These are phyloP conservation scores for Sogatella furcifera DNA, from an alignment of 1,140 invertebrate genomes.

Conservation along the genomic window DNA sequence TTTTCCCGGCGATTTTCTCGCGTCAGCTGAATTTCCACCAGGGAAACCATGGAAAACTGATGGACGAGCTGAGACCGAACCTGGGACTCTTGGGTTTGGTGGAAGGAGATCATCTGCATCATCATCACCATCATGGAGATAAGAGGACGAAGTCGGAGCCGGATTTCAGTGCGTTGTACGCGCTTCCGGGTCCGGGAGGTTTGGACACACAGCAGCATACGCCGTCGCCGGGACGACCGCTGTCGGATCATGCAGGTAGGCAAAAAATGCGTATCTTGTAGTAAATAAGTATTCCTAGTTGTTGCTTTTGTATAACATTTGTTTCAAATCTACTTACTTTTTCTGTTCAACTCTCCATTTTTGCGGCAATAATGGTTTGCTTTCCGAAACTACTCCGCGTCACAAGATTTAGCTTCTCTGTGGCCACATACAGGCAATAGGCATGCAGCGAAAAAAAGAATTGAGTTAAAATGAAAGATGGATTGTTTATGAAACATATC, in stretches of 20 bases:
- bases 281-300: no score
- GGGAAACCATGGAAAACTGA: slow-evolving; percentile 40
- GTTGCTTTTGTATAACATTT: no score
- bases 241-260: slow-evolving; percentile 45
- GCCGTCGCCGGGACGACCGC: slow-evolving; percentile 38
- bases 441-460: no score
- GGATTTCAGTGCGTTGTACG: slow-evolving; percentile 66
- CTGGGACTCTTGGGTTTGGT: slow-evolving; percentile 64
- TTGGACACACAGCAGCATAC: slow-evolving; percentile 40
- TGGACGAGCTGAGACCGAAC: slow-evolving; percentile 75
- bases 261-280: no score
- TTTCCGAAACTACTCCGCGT: no score
- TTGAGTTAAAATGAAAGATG: no score
- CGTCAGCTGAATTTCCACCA: slow-evolving; percentile 63
- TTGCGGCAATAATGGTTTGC: no score
- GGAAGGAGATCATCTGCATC: slow-evolving; percentile 56
- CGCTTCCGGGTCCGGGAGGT: slow-evolving; percentile 25
- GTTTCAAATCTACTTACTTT: no score
- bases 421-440: no score
- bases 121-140: slow-evolving; percentile 38
- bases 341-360: no score
- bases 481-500: no score
- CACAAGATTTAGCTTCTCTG: no score
- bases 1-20: slow-evolving; percentile 79
- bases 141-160: slow-evolving; percentile 42